phyloP scores from a whole-genome alignment of 2,888 invertebrate species.

The Ctenicera cuprea region DNA sequence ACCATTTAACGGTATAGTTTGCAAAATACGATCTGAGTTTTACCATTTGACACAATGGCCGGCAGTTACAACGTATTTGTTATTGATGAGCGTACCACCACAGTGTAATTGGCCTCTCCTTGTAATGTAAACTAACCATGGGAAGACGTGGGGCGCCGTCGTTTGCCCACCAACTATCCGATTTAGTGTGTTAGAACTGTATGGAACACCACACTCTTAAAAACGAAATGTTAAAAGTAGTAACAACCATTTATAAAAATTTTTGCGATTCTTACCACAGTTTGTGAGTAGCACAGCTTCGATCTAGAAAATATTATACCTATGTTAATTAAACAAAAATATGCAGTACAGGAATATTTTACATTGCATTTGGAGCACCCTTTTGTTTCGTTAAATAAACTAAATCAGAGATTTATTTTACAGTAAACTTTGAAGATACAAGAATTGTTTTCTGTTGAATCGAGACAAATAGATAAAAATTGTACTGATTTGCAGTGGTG shows the following conservation, averaged over 20 bases:
- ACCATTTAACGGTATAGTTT: not conserved
- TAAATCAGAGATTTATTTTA: no score
- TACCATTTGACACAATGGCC: constrained; percentile 78
- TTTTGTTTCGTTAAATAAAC: no score
- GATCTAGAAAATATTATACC: not conserved
- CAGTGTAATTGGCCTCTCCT: constrained; percentile 73
- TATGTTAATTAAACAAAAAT: no score
- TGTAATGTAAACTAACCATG: constrained; percentile 76
- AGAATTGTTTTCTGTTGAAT: no score
- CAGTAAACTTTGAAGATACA: no score
- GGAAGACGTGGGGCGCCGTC: constrained; percentile 74
- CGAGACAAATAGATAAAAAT: no score
- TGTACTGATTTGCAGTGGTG: no score
- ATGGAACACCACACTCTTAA: constrained; percentile 67
- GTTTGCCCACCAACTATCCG: constrained; percentile 76
- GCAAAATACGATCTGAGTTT: no score
- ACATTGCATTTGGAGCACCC: no score
- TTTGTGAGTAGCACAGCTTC: not conserved
- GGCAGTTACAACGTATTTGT: constrained; percentile 75
- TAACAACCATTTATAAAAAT: constrained; percentile 1
- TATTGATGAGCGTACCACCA: constrained; percentile 76
- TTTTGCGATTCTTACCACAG: constrained; percentile 27
- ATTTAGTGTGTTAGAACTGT: constrained; percentile 59
- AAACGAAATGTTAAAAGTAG: constrained; percentile 8
- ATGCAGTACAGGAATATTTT: no score